Evolutionary conservation across 2,113 vertebrate species (phyloP).

Genomic region (Pituophis catenifer): DNA sequence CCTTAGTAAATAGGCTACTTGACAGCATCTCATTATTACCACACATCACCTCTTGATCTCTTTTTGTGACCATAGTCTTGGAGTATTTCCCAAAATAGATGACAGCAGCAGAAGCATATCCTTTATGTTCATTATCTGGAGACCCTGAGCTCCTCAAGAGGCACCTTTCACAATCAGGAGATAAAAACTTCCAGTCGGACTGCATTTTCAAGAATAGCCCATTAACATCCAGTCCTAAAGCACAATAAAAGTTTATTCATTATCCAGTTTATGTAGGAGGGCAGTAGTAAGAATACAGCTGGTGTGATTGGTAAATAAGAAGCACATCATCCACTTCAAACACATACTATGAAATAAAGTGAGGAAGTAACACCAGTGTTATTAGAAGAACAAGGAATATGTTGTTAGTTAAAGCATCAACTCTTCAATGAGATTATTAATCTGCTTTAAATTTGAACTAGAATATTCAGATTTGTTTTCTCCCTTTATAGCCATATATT

Average conservation of each 20-base stretch:
- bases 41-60: conserved; percentile 63
- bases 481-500: background rate
- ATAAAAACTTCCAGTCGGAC: background rate
- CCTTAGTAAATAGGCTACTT: conserved; percentile 54
- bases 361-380: background rate
- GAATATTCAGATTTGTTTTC: background rate
- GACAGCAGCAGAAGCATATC: conserved; percentile 33
- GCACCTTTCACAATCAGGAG: conserved; percentile 3
- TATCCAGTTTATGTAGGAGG: conserved; percentile 1
- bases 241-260: background rate
- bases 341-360: background rate
- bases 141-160: conserved; percentile 13
- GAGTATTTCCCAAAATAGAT: conserved; percentile 57
- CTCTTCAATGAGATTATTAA: conserved; percentile 3
- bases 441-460: background rate
- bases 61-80: conserved; percentile 56
- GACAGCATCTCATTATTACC: conserved; percentile 65
- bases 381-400: background rate
- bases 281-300: background rate
- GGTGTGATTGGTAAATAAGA: background rate
- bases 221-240: background rate
- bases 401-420: background rate
- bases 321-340: background rate
- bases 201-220: conserved; percentile 11
- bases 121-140: conserved; percentile 40